Percentiles rank a stretch among this genome's conserved stretches.
Conservation (phyloP, 2,888 invertebrate species). For the Didymodactylos carnosus region DNA sequence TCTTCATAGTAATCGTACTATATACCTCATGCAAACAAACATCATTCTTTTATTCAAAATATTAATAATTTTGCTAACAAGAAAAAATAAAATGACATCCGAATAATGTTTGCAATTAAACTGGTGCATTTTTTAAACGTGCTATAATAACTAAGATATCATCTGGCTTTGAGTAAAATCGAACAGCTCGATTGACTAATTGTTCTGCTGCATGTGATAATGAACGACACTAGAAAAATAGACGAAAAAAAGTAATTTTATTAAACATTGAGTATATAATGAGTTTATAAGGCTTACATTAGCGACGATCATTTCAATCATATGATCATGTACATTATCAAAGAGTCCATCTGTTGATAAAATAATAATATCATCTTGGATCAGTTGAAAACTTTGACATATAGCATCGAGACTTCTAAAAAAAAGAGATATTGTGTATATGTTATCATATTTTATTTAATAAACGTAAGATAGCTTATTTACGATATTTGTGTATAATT, state of each 20-base stretch:
- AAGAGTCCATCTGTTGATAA: constrained; percentile 13
- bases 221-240: neutral
- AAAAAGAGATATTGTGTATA: neutral
- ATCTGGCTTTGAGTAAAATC: constrained; percentile 10
- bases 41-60: too few species aligned
- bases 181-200: constrained; percentile 2
- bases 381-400: neutral
- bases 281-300: neutral
- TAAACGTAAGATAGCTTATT: neutral
- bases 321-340: constrained; percentile 3
- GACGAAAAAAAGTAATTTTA: neutral
- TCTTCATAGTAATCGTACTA: too few species aligned
- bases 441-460: neutral
- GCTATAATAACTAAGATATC: constrained; percentile 12
- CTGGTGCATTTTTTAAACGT: too few species aligned
- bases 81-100: too few species aligned
- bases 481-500: constrained; percentile 4
- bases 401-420: neutral
- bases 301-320: constrained; percentile 2
- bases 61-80: too few species aligned
- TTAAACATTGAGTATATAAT: too few species aligned
- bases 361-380: constrained; percentile 9
- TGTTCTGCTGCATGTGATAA: constrained; percentile 1
- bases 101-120: too few species aligned
- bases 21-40: too few species aligned